Base-by-base conservation (phyloP, 2,797 vertebrate genomes). In the Manis pentadactyla region DNA sequence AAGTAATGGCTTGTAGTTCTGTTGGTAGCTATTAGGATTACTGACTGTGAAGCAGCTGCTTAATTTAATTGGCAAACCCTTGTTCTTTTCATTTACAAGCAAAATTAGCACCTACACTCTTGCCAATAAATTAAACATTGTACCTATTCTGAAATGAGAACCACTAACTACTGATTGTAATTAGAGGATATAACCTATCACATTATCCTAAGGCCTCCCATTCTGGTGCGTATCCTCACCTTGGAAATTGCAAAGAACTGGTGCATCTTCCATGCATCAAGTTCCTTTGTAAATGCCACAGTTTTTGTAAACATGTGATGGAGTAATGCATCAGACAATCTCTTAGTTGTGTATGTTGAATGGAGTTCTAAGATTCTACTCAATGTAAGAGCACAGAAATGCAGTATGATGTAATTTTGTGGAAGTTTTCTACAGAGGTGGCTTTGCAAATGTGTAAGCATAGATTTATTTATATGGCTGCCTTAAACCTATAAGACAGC, bases 21-120 rank as follows among this genome's bases (percentile, higher is more conserved):
- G 96, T 97, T 98, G 97, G 96, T 98, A 98, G 95, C 98, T 98
- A 95, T 98, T 98, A 98, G 96, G 97, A 98, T 88, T 96, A 94
- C 94, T 98, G 94, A 84, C 98, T 98, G 95, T 66, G 97, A 98
- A 98, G 97, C 98, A 98, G 97, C 97, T 98, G 97, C 97, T 98
- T 97, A 94, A 98, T 98, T 98, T 98, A 98, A 98, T 98, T 98
- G 96, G 95, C 92, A 98, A 98, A 98, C 93, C 93, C 93, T 95
- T 98, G 90, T 96, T 98, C 97, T 97, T 98, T 98, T 98, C 98
- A 96, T 98, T 98, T 98, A 95, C 55, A 89, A 98, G 82, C 92
- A 98, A 94, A 98, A 98, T 96, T 97, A 98, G 97, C 97, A 97
- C 85, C 49, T 97, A 93, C 89, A 66, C 73, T 94, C 92, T 97